Conservation (phyloP, 2,888 invertebrate species). For the Sinodicranocentrus sp. region DNA sequence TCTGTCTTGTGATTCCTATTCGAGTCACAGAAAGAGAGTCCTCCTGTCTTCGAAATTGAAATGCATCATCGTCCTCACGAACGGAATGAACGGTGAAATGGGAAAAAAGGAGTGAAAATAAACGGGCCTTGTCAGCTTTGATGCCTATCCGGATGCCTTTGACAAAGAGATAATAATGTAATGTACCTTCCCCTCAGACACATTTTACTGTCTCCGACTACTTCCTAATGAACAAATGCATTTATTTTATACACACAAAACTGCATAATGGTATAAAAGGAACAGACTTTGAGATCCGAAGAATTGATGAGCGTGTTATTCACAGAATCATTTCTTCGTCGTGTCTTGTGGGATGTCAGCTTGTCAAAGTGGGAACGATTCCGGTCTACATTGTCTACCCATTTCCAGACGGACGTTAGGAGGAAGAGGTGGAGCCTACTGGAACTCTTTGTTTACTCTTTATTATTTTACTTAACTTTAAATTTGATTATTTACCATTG, state of each 20-base stretch:
- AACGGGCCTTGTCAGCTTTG: constrained; percentile 57
- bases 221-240: too few relatives aligned
- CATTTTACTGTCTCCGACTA: not conserved
- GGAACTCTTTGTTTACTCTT: too few relatives aligned
- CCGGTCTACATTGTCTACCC: constrained; percentile 11
- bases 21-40: constrained; percentile 6
- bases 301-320: not conserved
- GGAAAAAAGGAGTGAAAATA: constrained; percentile 35
- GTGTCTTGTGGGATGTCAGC: constrained; percentile 22
- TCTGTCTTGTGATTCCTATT: not conserved
- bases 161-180: constrained; percentile 36
- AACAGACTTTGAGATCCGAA: too few relatives aligned
- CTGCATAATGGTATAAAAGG: too few relatives aligned
- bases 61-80: constrained; percentile 22
- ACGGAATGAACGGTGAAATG: constrained; percentile 37
- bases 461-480: too few relatives aligned
- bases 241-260: too few relatives aligned
- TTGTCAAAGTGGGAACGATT: constrained; percentile 7
- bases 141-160: constrained; percentile 44
- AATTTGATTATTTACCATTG: too few relatives aligned
- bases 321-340: not conserved
- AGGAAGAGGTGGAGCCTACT: too few relatives aligned
- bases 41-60: constrained; percentile 26
- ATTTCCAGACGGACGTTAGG: constrained; percentile 13
- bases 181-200: not conserved